These are phyloP conservation scores for Gracilinanus agilis DNA, from an alignment of 2,113 vertebrate genomes.

Conservation along the genomic window DNA sequence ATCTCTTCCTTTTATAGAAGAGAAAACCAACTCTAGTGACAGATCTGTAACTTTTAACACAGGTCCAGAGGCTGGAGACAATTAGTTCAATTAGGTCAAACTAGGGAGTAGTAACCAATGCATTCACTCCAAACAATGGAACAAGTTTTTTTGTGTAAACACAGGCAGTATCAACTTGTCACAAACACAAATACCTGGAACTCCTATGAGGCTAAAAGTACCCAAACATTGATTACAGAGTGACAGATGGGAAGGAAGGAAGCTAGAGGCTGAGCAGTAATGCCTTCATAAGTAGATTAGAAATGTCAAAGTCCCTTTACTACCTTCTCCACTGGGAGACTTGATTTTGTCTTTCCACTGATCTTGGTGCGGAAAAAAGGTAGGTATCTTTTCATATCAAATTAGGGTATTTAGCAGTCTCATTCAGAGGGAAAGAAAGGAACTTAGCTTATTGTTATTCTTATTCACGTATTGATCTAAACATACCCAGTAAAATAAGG, in stretches of 20 bases:
- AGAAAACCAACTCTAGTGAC: background rate
- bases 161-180: background rate
- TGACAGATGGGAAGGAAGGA: background rate
- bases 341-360: conserved; percentile 24
- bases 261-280: conserved; percentile 68
- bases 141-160: background rate
- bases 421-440: background rate
- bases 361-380: conserved; percentile 69
- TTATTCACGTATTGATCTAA: background rate
- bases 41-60: background rate
- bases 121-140: background rate
- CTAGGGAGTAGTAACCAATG: background rate
- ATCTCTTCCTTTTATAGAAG: background rate
- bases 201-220: background rate
- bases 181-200: background rate
- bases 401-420: background rate
- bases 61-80: background rate
- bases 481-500: background rate
- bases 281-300: conserved; percentile 84
- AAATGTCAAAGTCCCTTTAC: background rate
- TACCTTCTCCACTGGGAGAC: fast-evolving
- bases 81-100: background rate
- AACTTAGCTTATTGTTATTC: background rate
- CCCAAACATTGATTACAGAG: background rate
- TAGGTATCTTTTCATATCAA: conserved; percentile 68